Evolutionary conservation across 2,888 invertebrate species (phyloP), one percentile per base, ranked within the genome.

Genomic region (Parnassius smintheus): DNA sequence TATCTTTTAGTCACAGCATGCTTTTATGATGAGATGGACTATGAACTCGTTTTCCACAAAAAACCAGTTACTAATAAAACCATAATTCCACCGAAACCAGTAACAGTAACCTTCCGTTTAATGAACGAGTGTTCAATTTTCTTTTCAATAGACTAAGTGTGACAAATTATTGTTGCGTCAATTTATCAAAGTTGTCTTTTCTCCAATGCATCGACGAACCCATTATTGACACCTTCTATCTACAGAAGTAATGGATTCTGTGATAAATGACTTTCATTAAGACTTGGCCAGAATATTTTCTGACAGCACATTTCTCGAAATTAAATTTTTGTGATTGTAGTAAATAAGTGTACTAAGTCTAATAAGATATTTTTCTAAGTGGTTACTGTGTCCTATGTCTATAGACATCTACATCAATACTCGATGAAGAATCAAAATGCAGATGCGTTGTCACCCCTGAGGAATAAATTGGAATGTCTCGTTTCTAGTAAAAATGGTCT

Each of bases 231-330:
- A 58, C 62, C 62, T 58, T 22, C 22, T 25, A 35, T 44, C 56
- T 25, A 49, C 44, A 22, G 48, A 22, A 49, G 13, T 54, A 44
- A 62, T 49, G 49, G 62, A 62, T 54, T 58, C 57, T 57, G 49
- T 62, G 62, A 58, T 62, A 58, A 62, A 62, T 62, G 57, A 62
- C 52, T 57, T 62, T 62, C 53, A 42, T 53, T 25, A 45, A 60
- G 41, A 53, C 52, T 42, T 48, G 52, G 41, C 42, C 46, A 41
- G 18, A 35, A 52, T 46, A 56, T 56, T 56, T 51, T 52, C 41
- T 41, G 22, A 41, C 12, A 52, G 52, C 46, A 52, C 52, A 56
- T 48, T 57, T 41, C n/a, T 46, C 52, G 48, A 22, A 56, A 62
- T 62, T 62, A 57, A 57, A 62, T 62, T 52, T 56, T 53, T 62